Conservation (phyloP, 2,888 invertebrate genomes). For the Mesorhabditis belari region DNA sequence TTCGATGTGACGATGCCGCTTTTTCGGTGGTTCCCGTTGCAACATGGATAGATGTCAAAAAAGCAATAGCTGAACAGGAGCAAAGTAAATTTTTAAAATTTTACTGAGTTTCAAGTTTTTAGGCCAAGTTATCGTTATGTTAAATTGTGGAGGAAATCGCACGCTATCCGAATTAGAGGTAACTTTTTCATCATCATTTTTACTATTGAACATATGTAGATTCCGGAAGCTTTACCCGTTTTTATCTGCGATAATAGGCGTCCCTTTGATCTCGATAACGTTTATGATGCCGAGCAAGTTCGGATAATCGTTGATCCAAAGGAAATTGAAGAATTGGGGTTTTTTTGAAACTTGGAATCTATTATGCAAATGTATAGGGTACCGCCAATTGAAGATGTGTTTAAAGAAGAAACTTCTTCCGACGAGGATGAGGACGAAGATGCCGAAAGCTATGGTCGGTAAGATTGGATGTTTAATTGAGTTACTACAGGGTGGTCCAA, state of each 20-base stretch:
- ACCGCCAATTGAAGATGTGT: conserved; percentile 13
- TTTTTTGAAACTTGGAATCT: no score
- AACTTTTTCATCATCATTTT: conserved; percentile 2
- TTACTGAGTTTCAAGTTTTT: conserved; percentile 12
- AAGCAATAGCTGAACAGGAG: conserved; percentile 21
- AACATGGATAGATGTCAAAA: conserved; percentile 29
- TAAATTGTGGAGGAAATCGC: conserved; percentile 43
- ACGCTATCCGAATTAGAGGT: conserved; percentile 23
- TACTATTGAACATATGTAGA: not conserved
- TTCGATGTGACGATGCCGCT: conserved; percentile 40
- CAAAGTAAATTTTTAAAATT: conserved; percentile 13
- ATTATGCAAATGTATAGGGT: conserved; percentile 5
- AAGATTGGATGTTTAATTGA: not conserved
- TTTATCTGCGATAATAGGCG: conserved; percentile 43
- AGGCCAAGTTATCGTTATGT: conserved; percentile 31
- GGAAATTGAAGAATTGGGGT: conserved; percentile 17
- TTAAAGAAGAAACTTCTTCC: conserved; percentile 5
- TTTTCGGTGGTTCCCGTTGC: conserved; percentile 35
- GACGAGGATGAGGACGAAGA: conserved; percentile 17
- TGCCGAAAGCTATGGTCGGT: not conserved
- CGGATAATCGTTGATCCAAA: conserved; percentile 13
- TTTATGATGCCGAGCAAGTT: conserved; percentile 30
- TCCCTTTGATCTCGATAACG: conserved; percentile 45
- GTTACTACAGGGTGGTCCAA: not conserved
- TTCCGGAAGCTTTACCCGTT: conserved; percentile 10